phyloP scores from a whole-genome alignment of 2,797 vertebrate species.

The Heterohyrax brucei region DNA sequence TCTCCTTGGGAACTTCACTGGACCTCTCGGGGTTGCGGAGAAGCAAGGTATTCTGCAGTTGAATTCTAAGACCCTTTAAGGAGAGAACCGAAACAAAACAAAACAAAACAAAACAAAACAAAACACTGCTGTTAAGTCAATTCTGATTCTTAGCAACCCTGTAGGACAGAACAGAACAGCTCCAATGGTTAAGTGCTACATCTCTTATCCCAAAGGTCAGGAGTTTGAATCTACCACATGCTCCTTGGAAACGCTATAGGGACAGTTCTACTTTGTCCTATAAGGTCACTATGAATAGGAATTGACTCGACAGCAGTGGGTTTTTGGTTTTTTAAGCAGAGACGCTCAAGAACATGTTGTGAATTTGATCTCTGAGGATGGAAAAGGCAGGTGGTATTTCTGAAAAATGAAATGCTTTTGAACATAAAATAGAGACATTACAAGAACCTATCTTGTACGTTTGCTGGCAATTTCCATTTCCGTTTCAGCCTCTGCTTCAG shows the following conservation, averaged over 20 bases:
- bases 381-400: constrained; percentile 54
- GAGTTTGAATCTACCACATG: too few relatives aligned
- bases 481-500: neutral
- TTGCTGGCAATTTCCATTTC: constrained; percentile 9
- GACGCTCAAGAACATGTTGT: neutral
- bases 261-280: too few relatives aligned
- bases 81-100: too few relatives aligned
- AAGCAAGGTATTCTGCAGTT: neutral
- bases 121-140: too few relatives aligned
- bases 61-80: constrained; percentile 7
- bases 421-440: constrained; percentile 67
- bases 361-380: constrained; percentile 1
- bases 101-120: too few relatives aligned
- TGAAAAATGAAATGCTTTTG: constrained; percentile 66
- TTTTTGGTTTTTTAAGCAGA: neutral
- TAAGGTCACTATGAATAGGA: too few relatives aligned
- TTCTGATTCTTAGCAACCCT: too few relatives aligned
- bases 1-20: neutral
- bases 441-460: constrained; percentile 4
- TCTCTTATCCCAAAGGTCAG: too few relatives aligned
- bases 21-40: constrained; percentile 47
- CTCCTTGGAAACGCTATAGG: too few relatives aligned
- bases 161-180: too few relatives aligned
- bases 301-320: too few relatives aligned
- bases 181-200: too few relatives aligned